Base-by-base conservation (phyloP, 1,140 invertebrate species). In the Dreissena rostriformis region DNA sequence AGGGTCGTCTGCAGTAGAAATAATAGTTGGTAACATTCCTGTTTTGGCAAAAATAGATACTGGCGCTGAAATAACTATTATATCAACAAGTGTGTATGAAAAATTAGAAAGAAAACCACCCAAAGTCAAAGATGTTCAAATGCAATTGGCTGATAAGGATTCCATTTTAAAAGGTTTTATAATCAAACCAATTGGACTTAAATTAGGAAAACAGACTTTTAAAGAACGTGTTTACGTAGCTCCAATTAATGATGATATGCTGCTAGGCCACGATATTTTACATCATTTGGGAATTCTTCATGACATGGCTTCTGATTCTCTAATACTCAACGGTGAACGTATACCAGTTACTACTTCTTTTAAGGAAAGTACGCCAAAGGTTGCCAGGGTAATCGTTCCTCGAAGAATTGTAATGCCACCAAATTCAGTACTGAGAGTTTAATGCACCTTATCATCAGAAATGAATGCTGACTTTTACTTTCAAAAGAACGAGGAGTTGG, bases 61-160 rank as follows among this genome's bases (percentile, higher is more conserved):
- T 61, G 57, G 57, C 6, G 57, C 57, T 24, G 57, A 61, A 24
- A 61, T 61, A 61, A 61, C 57, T 24, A 61, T 61, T 61, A 19
- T 61, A 24, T 61, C 57, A 24, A 61, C 17, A 2, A 19, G 12
- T 61, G 57, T 61, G 17, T 61, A 61, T 61, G 57, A 61, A 4
- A 61, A 61, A 61, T 61, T 61, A 61, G 57, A n/a, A 24, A 61
- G 22, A 24, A 61, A 61, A 24, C 57, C 57, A 61, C 4, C 17
- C 17, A 61, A 61, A 24, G 57, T 61, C 17, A 61, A 61, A 11
- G 57, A 61, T 61, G 57, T 24, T 61, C 17, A n/a, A 61, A 61
- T 61, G 57, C 57, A 61, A 24, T n/a, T 61, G 57, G 57, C 57
- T n/a, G 57, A 61, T 61, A 61, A 61, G 22, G 57, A 61, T 24